Evolutionary conservation across 2,888 invertebrate genomes (phyloP), one percentile per base, ranked within the genome.

Genomic region (Conus canariensis): DNA sequence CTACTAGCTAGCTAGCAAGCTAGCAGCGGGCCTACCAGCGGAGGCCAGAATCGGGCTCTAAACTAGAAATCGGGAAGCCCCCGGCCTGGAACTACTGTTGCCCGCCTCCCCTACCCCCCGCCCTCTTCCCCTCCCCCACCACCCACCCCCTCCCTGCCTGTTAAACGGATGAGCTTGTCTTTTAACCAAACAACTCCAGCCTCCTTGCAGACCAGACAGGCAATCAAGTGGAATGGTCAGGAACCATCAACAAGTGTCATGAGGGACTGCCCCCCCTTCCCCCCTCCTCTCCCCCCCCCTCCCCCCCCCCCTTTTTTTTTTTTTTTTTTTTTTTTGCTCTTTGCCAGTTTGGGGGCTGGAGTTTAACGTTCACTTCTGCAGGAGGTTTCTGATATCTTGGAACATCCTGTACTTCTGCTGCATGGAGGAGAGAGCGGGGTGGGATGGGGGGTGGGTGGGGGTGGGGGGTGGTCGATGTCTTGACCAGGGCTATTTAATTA

Each of bases 231-330:
- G 25, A 60, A 85, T 25, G 22, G n/a, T 19, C 85, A 60, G 85
- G 60, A 8, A 59, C 60, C 85, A 85, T 83, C 83, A 83, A 58
- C 83, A 56, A 83, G 85, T 14, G 60, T 58, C 83, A 77, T 30
- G 30, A 10, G 77, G 22, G 70, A 70, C 70, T 70, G 19, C 19
- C 70, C 4, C 70, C 19, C 70, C 7, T 4, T 3, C 70, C 19
- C 70, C 19, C 70, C 19, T n/a, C 19, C 70, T 3, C n/a, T 70
- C 9, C 19, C 70, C 19, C 70, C 19, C 70, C 2, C 0, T n/a
- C 70, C 7, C 70, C 19, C 70, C 7, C 70, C 19, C 70, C 19
- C 70, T 70, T 19, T 16, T 19, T 70, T 5, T 70, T 19, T 70
- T 19, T 70, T 22, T 70, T 22, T 22, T 22, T 70, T 19, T 22